Evolutionary conservation across 2,888 invertebrate species (phyloP), one percentile per base, ranked within the genome.

Genomic region (Byasa hedistus): DNA sequence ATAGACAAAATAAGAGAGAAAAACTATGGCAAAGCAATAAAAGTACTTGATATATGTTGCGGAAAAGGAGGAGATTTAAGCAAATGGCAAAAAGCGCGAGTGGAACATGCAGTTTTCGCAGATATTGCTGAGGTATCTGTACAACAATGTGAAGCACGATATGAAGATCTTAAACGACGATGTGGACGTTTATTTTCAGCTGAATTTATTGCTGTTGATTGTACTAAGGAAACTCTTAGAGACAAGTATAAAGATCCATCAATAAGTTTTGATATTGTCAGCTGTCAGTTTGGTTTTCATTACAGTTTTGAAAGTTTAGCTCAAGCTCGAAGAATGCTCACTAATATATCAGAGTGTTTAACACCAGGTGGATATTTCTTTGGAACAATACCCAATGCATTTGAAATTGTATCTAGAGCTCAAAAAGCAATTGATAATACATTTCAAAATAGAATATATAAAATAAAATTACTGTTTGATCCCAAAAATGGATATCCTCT

Each of bases 281-380:
- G 98, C 82, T 98, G 98, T 82, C 99, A 99, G 87, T 99, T 99
- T 93, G 97, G 98, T 24, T 96, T 99, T 82, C 99, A 99, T 89
- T 99, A 99, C 81, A 95, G 96, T 79, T 99, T 98, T 86, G 98
- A 98, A 86, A 96, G 96, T 68, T 86, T 97, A 69, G 86, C 92
- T 5, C 98, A 99, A 89, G 98, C 98, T 0, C 95, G 97, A 79
- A 95, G 95, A 80, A 98, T 99, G 98, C 89, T 99, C 10, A 94
- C 94, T 68, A 99, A 99, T 91, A 97, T 97, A 12, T 95, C 98
- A 10, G 98, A 98, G 82, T 96, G 96, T 81, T 91, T 99, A 23
- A 94, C 94, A 73, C 94, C 96, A 0, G 99, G 97, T 67, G 99
- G 99, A 2, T 98, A 94, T 82, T 99, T 99, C 79, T 96, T 99